Evolutionary conservation across 2,888 invertebrate genomes (phyloP).

Genomic region (Tineola bisselliella): DNA sequence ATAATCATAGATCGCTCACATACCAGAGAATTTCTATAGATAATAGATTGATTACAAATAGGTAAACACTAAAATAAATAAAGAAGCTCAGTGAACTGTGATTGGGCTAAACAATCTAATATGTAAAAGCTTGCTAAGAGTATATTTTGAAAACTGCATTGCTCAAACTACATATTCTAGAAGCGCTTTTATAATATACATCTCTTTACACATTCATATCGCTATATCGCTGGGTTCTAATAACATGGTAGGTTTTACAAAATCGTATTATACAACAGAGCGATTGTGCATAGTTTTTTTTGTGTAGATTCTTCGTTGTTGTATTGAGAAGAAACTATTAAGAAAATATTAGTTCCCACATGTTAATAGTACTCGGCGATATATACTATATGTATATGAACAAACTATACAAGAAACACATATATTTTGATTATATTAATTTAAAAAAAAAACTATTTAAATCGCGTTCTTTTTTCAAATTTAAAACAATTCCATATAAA

Average conservation of each 20-base stretch:
- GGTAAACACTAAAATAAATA: background rate
- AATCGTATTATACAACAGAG: too few species aligned
- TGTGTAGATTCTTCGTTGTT: too few species aligned
- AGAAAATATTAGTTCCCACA: too few species aligned
- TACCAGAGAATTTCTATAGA: slow-evolving; percentile 41
- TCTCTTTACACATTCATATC: background rate
- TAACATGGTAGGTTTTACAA: too few species aligned
- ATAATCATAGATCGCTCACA: slow-evolving; percentile 53
- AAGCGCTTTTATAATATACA: background rate
- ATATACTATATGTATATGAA: too few species aligned
- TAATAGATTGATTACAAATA: background rate
- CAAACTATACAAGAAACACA: background rate
- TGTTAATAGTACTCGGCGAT: too few species aligned
- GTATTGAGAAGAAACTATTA: too few species aligned
- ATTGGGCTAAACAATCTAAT: background rate
- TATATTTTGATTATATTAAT: background rate
- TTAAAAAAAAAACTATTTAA: too few species aligned
- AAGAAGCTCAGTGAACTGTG: slow-evolving; percentile 4
- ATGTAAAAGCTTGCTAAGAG: background rate
- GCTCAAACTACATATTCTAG: background rate
- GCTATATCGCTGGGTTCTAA: too few species aligned
- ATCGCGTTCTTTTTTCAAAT: too few species aligned
- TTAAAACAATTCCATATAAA: too few species aligned
- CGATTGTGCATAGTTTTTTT: too few species aligned
- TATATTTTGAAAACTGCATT: background rate